phyloP scores from a whole-genome alignment of 2,113 vertebrate genomes.

The Daphoenositta chrysoptera region DNA sequence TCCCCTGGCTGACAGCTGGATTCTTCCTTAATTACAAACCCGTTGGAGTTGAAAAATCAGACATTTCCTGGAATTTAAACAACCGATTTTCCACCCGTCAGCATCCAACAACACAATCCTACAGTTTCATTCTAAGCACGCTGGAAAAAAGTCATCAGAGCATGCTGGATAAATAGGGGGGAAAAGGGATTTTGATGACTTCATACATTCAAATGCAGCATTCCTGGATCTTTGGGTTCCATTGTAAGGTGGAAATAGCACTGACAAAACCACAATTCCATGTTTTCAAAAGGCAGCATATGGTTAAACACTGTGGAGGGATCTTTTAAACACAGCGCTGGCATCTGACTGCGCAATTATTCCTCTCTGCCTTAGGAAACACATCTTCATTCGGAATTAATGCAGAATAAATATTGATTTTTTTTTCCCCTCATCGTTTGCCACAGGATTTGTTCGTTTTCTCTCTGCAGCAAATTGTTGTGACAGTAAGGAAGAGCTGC shows the following conservation, averaged over 20 bases:
- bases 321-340: neutral
- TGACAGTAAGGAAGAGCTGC: neutral
- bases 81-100: constrained; percentile 33
- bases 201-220: neutral
- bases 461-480: neutral
- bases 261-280: neutral
- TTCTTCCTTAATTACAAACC: constrained; percentile 58
- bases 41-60: constrained; percentile 58
- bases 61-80: constrained; percentile 64
- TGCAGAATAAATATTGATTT: neutral
- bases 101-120: neutral
- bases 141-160: neutral
- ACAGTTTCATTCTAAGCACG: neutral
- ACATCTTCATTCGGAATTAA: neutral
- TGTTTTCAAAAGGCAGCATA: neutral
- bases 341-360: neutral
- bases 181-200: neutral
- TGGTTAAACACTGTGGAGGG: neutral
- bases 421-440: neutral
- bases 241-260: neutral
- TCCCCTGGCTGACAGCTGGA: constrained; percentile 52
- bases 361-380: neutral
- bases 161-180: neutral
- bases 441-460: neutral
- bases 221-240: neutral